Conservation (phyloP, 2,797 vertebrate genomes). For the Jordanella pulchra region DNA sequence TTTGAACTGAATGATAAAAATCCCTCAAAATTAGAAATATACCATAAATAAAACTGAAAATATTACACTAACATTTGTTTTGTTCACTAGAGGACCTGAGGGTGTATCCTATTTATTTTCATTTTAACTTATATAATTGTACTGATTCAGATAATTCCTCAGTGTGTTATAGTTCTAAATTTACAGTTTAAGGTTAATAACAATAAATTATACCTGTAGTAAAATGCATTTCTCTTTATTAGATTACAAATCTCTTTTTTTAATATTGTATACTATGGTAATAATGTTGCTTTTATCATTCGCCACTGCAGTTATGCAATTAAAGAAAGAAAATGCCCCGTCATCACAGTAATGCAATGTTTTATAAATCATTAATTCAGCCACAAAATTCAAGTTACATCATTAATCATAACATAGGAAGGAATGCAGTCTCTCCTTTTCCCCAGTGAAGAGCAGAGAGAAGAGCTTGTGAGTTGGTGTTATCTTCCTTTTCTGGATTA, state of each 20-base stretch:
- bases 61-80: neutral
- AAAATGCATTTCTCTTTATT: conserved; percentile 80
- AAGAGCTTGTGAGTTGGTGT: conserved; percentile 21
- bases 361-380: conserved; percentile 72
- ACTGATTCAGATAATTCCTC: conserved; percentile 64
- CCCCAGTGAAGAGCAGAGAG: conserved; percentile 38
- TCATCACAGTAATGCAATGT: conserved; percentile 58
- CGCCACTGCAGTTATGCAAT: conserved; percentile 50
- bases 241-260: conserved; percentile 78
- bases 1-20: too few relatives aligned
- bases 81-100: neutral
- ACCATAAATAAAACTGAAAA: neutral
- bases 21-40: too few relatives aligned
- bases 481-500: conserved; percentile 27
- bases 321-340: conserved; percentile 63
- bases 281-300: conserved; percentile 76
- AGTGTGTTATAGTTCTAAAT: conserved; percentile 61
- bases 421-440: conserved; percentile 51
- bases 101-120: conserved; percentile 40
- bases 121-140: conserved; percentile 51
- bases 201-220: conserved; percentile 75
- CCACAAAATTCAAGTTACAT: conserved; percentile 62
- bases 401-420: conserved; percentile 56
- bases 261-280: conserved; percentile 78
- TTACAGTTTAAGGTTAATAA: conserved; percentile 72